phyloP scores from a whole-genome alignment of 2,797 vertebrate genomes.

The Megaceryle alcyon region DNA sequence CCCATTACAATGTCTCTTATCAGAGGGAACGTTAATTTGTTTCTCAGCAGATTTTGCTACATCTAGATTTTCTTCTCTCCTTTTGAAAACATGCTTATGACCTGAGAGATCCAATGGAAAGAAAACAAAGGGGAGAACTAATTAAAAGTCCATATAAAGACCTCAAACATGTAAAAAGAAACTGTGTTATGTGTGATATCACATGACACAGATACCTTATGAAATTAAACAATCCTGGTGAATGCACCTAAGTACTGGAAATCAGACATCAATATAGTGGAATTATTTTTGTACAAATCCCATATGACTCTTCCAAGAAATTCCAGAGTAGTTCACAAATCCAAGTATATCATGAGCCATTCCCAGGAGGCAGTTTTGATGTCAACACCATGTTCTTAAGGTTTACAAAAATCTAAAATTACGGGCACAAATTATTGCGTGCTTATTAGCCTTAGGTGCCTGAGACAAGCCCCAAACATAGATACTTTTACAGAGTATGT shows the following conservation, averaged over 20 bases:
- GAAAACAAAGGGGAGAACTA: not conserved
- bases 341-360: rapidly evolving
- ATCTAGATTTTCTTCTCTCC: not conserved
- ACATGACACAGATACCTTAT: not conserved
- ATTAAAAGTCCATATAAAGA: not conserved
- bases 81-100: not conserved
- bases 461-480: not conserved
- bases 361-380: not conserved
- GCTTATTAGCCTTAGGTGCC: not conserved
- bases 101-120: not conserved
- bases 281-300: not conserved
- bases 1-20: not conserved
- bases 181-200: not conserved
- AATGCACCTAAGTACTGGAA: not conserved
- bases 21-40: not conserved
- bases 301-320: not conserved
- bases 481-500: not conserved
- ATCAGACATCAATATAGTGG: rapidly evolving
- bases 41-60: not conserved
- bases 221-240: not conserved
- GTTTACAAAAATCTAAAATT: not conserved
- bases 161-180: not conserved
- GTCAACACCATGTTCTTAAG: not conserved
- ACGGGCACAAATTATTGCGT: not conserved
- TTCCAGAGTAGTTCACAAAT: not conserved